Conservation (phyloP, 2,888 invertebrate genomes). For the Neria commutata region DNA sequence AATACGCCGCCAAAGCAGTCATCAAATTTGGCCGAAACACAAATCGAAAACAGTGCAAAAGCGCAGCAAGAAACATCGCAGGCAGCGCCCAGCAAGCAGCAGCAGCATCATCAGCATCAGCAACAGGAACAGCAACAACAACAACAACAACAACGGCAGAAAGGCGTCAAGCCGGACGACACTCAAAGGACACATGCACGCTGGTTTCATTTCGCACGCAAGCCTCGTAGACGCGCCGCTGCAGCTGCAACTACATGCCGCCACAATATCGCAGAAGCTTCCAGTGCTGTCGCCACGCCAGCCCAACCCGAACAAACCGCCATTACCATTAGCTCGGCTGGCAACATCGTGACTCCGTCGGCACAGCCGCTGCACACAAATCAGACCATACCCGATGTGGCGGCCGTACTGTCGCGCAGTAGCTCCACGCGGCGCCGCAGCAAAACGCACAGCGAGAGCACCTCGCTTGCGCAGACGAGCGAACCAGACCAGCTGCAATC, state of each 20-base stretch:
- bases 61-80: conserved; percentile 9
- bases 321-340: conserved; percentile 46
- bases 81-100: neutral
- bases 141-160: neutral
- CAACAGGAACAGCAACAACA: conserved; percentile 4
- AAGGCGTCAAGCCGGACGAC: conserved; percentile 17
- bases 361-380: conserved; percentile 16
- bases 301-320: conserved; percentile 47
- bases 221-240: conserved; percentile 26
- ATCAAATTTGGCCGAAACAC: too few relatives aligned
- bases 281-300: conserved; percentile 33
- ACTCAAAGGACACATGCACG: too few relatives aligned
- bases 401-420: conserved; percentile 27
- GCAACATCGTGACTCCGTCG: conserved; percentile 41
- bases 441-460: conserved; percentile 42
- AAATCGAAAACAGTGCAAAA: too few relatives aligned
- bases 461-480: conserved; percentile 38
- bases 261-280: neutral
- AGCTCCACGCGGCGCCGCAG: conserved; percentile 29
- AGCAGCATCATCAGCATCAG: neutral
- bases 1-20: too few relatives aligned
- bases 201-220: conserved; percentile 41
- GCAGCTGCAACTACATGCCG: conserved; percentile 7
- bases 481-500: conserved; percentile 40
- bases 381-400: conserved; percentile 33